Evolutionary conservation across 92 coral and sea anemone genomes (phyloP).

Genomic region (Anthopleura xanthogrammica): DNA sequence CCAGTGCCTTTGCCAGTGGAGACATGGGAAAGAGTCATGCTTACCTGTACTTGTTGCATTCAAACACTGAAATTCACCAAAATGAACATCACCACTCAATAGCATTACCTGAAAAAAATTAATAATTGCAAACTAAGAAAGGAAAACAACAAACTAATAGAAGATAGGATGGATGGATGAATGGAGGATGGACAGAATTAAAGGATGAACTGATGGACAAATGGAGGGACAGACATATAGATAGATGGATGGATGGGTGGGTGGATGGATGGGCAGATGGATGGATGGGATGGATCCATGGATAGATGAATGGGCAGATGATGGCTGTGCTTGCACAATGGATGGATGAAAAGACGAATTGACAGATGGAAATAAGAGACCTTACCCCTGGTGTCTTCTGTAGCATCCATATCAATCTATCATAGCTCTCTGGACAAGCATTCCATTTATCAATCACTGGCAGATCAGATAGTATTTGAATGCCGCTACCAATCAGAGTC

Average conservation of each 20-base stretch:
- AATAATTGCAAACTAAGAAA: not conserved
- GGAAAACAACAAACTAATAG: not conserved
- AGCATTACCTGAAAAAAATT: slow-evolving; percentile 53
- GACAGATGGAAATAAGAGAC: not conserved
- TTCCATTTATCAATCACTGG: slow-evolving; percentile 78
- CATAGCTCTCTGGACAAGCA: slow-evolving; percentile 79
- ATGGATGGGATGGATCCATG: too few species aligned
- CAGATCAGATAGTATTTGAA: slow-evolving; percentile 79
- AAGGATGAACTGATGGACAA: too few species aligned
- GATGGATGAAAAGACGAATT: not conserved
- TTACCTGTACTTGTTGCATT: slow-evolving; percentile 87
- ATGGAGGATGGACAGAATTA: too few species aligned
- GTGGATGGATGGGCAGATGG: too few species aligned
- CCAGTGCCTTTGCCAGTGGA: not conserved
- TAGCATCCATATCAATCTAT: slow-evolving; percentile 85
- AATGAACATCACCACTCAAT: slow-evolving; percentile 95
- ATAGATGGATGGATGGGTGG: too few species aligned
- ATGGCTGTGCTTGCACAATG: too few species aligned
- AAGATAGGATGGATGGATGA: too few species aligned
- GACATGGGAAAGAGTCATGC: slow-evolving; percentile 2
- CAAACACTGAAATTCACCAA: slow-evolving; percentile 87
- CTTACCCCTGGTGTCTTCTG: slow-evolving; percentile 83
- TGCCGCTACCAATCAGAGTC: slow-evolving; percentile 89
- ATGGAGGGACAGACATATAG: too few species aligned
- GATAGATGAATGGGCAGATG: too few species aligned